These are phyloP conservation scores for Oscheius onirici DNA, from an alignment of 2,888 invertebrate species.

Conservation along the genomic window DNA sequence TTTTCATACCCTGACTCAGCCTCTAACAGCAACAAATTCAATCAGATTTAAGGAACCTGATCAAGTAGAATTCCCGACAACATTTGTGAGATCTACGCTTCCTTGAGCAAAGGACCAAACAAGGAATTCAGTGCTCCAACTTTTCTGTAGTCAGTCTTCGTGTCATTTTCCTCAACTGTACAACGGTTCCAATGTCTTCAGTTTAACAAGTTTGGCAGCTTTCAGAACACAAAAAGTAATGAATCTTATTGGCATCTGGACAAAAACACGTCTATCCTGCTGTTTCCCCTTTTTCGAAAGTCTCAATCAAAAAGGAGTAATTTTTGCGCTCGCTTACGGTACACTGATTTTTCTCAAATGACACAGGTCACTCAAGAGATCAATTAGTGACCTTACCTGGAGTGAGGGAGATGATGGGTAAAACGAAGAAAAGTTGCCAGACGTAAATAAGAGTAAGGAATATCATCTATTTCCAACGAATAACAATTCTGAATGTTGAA, in stretches of 20 bases:
- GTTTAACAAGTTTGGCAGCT: neutral
- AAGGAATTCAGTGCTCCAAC: too few species aligned
- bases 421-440: neutral
- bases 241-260: neutral
- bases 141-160: too few species aligned
- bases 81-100: too few species aligned
- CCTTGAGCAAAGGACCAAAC: too few species aligned
- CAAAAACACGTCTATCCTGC: too few species aligned
- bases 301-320: neutral
- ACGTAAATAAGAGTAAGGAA: neutral
- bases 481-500: neutral
- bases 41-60: too few species aligned
- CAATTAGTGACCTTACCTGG: neutral
- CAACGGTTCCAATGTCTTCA: neutral
- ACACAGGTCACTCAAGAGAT: neutral
- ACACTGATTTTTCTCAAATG: neutral
- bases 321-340: slow-evolving; percentile 1
- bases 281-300: neutral
- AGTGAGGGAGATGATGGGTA: neutral
- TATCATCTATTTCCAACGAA: neutral
- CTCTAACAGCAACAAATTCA: too few species aligned
- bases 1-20: too few species aligned
- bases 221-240: neutral
- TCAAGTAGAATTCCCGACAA: too few species aligned
- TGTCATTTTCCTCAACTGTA: neutral